Base-by-base conservation (phyloP, 2,888 invertebrate species). In the Alloscopus bannaensis region DNA sequence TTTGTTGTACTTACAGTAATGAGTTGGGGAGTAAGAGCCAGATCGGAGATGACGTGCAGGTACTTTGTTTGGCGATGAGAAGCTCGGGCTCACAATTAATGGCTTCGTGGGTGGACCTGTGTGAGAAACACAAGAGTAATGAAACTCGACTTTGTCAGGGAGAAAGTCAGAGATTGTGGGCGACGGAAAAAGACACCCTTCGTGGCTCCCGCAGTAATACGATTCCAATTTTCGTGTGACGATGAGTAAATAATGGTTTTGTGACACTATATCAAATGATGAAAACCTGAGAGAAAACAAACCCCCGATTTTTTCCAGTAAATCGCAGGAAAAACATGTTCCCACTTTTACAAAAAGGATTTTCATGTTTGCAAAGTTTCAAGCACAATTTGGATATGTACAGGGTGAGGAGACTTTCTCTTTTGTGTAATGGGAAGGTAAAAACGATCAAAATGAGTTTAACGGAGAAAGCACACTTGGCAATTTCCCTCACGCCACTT, bases 1-100 rank as follows among this genome's bases (percentile, higher is more conserved):
- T 47, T n/a, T 47, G n/a, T 55, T 47, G 52, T 65, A 81, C 81
- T 77, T 77, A 81, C 81, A 45, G 72, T 77, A 81, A 77, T 81
- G 81, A 64, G 72, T 81, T 50, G 81, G 81, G 20, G 77, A 77
- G 65, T 81, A 81, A 40, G 81, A 77, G n/a, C 77, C 81, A 26
- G 77, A 77, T 45, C 81, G 55, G 42, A 81, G 72, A 60, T 81
- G 81, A 64, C 81, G 81, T 68, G 76, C 71, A 70, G 81, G 81
- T 72, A 81, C 77, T 77, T 81, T 81, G 26, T 71, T 77, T 40
- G 81, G 81, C 26, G 81, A 81, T 20, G 72, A 77, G 60, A 77
- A 81, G 77, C 77, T 81, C 66, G 81, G 81, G 62, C 77, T 81
- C 36, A 81, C 72, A 24, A 81, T 71, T 64, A 76, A 66, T 18